Conservation (phyloP, 2,113 vertebrate genomes). For the Centropus unirufus region DNA sequence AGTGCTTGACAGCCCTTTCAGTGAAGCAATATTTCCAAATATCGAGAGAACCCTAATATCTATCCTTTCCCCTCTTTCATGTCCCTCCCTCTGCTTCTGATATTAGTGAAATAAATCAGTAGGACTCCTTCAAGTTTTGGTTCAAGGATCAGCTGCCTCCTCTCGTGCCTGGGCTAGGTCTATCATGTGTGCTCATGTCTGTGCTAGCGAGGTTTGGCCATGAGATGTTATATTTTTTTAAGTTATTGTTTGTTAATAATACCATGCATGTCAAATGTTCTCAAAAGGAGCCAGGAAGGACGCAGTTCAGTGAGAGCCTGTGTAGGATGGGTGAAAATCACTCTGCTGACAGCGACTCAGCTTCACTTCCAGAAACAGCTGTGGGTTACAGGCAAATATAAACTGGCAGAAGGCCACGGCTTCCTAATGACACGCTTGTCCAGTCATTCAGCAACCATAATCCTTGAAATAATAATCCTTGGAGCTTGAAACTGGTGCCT, state of each 20-base stretch:
- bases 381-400: not conserved
- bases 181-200: rapidly evolving
- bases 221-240: not conserved
- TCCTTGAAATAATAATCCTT: not conserved
- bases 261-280: not conserved
- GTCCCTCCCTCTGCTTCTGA: not conserved
- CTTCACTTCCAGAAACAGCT: not conserved
- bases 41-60: too few species aligned
- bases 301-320: not conserved
- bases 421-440: not conserved
- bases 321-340: not conserved
- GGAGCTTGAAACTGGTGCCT: not conserved
- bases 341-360: not conserved
- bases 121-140: not conserved
- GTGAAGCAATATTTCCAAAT: too few species aligned
- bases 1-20: too few species aligned
- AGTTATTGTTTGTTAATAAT: not conserved
- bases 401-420: not conserved
- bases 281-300: not conserved
- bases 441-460: not conserved
- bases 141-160: not conserved
- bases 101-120: not conserved
- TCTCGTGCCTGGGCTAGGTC: not conserved
- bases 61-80: not conserved
- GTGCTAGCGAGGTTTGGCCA: not conserved